phyloP scores from a whole-genome alignment of 2,888 invertebrate species.

The Tetanocera ferruginea region DNA sequence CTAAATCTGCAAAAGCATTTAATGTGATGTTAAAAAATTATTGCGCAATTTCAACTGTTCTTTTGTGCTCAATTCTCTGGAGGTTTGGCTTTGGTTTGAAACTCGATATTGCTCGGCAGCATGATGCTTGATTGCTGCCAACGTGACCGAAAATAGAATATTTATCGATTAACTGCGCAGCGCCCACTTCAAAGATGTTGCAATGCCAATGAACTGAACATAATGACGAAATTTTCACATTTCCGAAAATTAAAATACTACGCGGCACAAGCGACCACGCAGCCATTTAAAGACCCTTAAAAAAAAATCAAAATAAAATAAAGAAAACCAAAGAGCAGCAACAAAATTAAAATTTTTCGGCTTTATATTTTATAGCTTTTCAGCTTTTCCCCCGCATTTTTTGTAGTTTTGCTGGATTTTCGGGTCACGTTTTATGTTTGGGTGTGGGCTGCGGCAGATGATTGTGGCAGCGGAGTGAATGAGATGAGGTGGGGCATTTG shows the following conservation, averaged over 20 bases:
- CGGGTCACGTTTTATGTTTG: not conserved
- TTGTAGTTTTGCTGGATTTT: not conserved
- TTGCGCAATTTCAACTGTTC: not conserved
- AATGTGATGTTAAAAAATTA: too few species aligned
- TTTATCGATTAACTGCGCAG: slow-evolving; percentile 11
- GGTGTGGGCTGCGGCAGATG: not conserved
- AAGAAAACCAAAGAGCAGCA: not conserved
- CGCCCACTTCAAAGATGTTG: not conserved
- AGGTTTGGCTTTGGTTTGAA: too few species aligned
- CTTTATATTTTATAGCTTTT: not conserved
- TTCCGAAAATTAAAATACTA: not conserved
- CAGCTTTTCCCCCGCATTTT: not conserved
- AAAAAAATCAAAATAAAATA: not conserved
- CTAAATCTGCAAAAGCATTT: not conserved
- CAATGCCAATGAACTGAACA: not conserved
- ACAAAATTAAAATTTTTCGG: not conserved
- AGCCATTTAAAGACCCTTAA: not conserved
- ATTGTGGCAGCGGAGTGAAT: not conserved
- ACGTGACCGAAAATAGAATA: slow-evolving; percentile 11
- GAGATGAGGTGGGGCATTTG: not conserved
- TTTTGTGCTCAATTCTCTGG: not conserved
- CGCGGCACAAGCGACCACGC: not conserved
- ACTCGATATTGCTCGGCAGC: too few species aligned
- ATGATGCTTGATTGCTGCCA: not conserved
- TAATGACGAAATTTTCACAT: slow-evolving; percentile 1